Conservation (phyloP, 2,888 invertebrate genomes). For the Plemyria rubiginata region DNA sequence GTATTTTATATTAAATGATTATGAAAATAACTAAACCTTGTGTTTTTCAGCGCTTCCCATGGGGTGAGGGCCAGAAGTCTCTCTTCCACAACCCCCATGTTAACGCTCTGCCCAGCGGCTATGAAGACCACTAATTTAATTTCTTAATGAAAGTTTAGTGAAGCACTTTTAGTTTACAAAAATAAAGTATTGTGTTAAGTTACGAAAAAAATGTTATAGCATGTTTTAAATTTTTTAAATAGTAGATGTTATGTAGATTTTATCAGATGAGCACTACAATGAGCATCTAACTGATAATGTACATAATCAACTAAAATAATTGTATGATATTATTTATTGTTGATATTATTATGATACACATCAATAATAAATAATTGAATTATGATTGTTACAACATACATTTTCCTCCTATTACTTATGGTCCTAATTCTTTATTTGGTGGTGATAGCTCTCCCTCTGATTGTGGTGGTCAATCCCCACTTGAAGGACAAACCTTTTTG, state of each 20-base stretch:
- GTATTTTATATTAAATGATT: neutral
- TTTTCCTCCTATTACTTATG: no score
- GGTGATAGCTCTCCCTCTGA: no score
- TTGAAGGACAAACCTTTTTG: no score
- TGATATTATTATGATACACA: no score
- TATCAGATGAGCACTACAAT: no score
- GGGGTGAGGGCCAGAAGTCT: constrained; percentile 95
- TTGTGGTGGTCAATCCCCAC: no score
- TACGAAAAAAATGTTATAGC: constrained; percentile 36
- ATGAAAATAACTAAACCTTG: neutral
- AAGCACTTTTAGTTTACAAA: constrained; percentile 58
- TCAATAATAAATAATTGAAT: no score
- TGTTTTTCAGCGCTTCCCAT: constrained; percentile 91
- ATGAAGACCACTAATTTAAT: constrained; percentile 84
- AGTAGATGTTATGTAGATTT: neutral
- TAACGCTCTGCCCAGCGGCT: constrained; percentile 93
- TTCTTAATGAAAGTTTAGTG: constrained; percentile 38
- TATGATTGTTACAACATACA: no score
- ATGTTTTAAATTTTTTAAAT: neutral
- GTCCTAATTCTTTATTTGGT: no score
- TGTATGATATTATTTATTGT: no score
- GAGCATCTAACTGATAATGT: no score
- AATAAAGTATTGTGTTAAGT: constrained; percentile 60
- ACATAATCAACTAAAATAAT: no score
- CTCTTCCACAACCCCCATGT: constrained; percentile 94